A percentile compares a stretch with the other conserved stretches of the same genome.
Conservation (phyloP, 2,888 invertebrate species). For the Drosophila falleni region DNA sequence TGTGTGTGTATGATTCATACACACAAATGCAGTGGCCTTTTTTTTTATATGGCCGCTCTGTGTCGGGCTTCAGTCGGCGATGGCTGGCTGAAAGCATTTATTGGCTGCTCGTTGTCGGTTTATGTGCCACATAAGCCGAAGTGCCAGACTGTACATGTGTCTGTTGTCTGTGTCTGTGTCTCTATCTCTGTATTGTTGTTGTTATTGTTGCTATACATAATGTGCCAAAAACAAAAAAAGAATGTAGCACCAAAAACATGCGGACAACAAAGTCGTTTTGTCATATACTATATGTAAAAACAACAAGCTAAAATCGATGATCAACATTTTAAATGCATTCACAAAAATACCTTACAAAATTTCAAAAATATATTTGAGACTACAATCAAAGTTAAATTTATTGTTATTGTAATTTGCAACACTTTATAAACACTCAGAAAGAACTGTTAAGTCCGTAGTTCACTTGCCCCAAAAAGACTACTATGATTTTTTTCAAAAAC, state of each 20-base stretch:
- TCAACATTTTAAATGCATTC: not conserved
- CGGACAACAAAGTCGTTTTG: conserved; percentile 51
- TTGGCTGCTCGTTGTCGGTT: conserved; percentile 81
- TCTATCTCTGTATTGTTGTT: conserved; percentile 14
- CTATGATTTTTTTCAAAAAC: conserved; percentile 5
- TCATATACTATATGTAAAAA: conserved; percentile 47
- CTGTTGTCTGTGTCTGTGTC: conserved; percentile 29
- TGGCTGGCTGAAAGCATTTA: conserved; percentile 76
- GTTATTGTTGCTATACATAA: conserved; percentile 59
- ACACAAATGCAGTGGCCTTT: conserved; percentile 73
- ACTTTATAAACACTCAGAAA: conserved; percentile 6
- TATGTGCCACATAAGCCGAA: conserved; percentile 81
- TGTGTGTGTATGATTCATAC: conserved; percentile 63
- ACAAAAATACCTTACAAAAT: not conserved
- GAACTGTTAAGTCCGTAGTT: not conserved
- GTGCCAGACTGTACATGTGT: conserved; percentile 53
- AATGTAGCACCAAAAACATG: conserved; percentile 41
- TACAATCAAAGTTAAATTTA: not conserved
- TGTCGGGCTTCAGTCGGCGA: conserved; percentile 67
- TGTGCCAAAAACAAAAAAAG: conserved; percentile 43
- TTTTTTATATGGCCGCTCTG: conserved; percentile 65
- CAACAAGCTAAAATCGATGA: conserved; percentile 66
- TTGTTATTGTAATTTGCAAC: too few relatives aligned
- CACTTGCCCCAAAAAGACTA: conserved; percentile 25
- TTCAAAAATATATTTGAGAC: not conserved